These are phyloP conservation scores for Chionodraco myersi DNA, from an alignment of 2,113 vertebrate species.

Conservation along the genomic window DNA sequence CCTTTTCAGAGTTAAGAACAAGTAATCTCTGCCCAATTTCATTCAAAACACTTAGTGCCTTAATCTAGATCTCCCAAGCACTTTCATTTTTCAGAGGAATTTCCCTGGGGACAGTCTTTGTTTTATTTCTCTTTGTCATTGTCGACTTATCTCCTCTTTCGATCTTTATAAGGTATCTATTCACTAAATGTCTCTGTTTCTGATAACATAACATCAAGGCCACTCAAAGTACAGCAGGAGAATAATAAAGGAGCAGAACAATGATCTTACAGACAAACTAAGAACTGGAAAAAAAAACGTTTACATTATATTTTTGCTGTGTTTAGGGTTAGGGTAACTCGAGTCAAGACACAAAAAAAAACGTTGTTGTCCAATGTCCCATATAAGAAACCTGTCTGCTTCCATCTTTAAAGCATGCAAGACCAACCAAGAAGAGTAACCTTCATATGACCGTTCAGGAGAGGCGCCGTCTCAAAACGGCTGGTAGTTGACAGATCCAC, in stretches of 20 bases:
- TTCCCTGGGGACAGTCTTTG: background rate
- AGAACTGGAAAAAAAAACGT: background rate
- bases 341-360: background rate
- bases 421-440: conserved; percentile 28
- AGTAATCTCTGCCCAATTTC: background rate
- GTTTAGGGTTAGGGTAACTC: background rate
- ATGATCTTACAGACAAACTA: background rate
- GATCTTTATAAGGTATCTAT: background rate
- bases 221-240: background rate
- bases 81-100: conserved; percentile 6
- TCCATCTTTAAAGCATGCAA: background rate
- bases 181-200: background rate
- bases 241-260: no score
- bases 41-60: conserved; percentile 2
- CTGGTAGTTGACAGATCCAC: conserved; percentile 13
- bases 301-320: no score
- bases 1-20: background rate
- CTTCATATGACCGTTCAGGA: conserved; percentile 39
- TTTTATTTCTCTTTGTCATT: conserved; percentile 17
- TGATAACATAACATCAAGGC: background rate
- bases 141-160: background rate
- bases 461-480: conserved; percentile 2
- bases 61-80: conserved; percentile 9
- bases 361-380: background rate
- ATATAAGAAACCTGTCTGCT: background rate